Base-by-base conservation (phyloP, 92 coral and sea anemone species). In the Anthopleura xanthogrammica region DNA sequence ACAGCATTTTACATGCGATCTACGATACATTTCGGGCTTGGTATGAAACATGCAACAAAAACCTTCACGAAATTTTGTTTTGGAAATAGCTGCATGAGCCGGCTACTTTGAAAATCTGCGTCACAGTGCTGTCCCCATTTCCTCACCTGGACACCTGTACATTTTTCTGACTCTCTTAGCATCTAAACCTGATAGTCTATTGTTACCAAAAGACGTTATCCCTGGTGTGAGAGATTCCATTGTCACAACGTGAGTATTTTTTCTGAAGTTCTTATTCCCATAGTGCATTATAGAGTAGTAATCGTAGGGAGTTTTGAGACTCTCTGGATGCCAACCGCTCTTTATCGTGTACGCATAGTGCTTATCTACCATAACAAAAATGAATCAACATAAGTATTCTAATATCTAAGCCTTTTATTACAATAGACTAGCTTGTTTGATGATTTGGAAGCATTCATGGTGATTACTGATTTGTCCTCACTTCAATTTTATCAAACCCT, bases 251-350 rank as follows among this genome's bases (percentile, higher is more conserved):
- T n/a, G 6, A 7, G 16, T 0, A 3, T 57, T 16, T 41, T 3
- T 3, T 75, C 78, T 75, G 79, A 95, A 95, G 79, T 93, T 98
- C 54, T 79, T 77, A 12, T 90, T 83, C 0, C 98, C 98, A 81
- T 95, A 95, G 72, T 95, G 98, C 98, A 95, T 95, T 52, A 95
- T 86, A 65, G 98, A 95, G 77, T 88, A 71, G 84, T 94, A 94
- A 66, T 95, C 98, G 60, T 95, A 95, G 29, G 89, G 60, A 12
- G 92, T 89, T 55, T 86, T 92, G 19, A 91, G 83, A 65, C 98
- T 95, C 90, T 94, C 89, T 23, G 95, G 95, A 66, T 92, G 92
- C 66, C 91, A 77, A 48, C 77, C 62, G 56, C 87, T 88, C 88
- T 94, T 94, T 58, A 88, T 89, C 58, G 91, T 82, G 82, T 94